Percentiles rank a stretch among this genome's conserved stretches.
Evolutionary conservation across 1,140 invertebrate species (phyloP).

Genomic region (Halesus radiatus): DNA sequence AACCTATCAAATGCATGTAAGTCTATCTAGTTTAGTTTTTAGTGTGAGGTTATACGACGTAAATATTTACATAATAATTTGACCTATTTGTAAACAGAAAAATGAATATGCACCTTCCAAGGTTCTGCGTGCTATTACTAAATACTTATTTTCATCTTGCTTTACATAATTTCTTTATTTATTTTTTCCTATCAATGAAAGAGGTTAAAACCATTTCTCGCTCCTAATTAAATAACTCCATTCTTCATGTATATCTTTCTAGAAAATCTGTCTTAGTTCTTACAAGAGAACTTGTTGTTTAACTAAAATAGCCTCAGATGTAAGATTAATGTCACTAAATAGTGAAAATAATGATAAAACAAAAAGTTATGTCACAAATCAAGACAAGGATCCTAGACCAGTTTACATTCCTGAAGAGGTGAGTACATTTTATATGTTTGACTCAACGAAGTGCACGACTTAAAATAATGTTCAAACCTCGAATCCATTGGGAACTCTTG

Average conservation of each 20-base stretch:
- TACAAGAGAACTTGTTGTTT: not conserved
- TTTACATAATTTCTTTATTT: not conserved
- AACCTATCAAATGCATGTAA: conserved; percentile 24
- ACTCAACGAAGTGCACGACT: no score
- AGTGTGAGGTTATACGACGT: not conserved
- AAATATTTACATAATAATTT: conserved; percentile 10
- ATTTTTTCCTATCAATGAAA: not conserved
- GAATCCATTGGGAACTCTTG: no score
- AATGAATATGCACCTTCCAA: not conserved
- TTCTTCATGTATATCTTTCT: not conserved
- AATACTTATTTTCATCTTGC: not conserved
- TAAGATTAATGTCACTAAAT: conserved; percentile 1
- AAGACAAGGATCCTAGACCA: conserved; percentile 38
- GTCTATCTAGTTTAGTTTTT: not conserved
- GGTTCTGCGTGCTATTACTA: not conserved
- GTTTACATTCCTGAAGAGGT: conserved; percentile 45
- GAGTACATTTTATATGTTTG: no score
- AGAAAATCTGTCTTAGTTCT: conserved; percentile 12
- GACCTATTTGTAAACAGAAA: conserved; percentile 1
- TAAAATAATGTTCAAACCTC: no score
- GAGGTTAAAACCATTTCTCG: not conserved
- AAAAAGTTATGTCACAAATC: conserved; percentile 21
- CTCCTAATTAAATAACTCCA: not conserved
- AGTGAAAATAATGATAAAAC: not conserved
- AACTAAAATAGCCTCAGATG: conserved; percentile 3